Base-by-base conservation (phyloP, 2,797 vertebrate genomes). In the Betta splendens region DNA sequence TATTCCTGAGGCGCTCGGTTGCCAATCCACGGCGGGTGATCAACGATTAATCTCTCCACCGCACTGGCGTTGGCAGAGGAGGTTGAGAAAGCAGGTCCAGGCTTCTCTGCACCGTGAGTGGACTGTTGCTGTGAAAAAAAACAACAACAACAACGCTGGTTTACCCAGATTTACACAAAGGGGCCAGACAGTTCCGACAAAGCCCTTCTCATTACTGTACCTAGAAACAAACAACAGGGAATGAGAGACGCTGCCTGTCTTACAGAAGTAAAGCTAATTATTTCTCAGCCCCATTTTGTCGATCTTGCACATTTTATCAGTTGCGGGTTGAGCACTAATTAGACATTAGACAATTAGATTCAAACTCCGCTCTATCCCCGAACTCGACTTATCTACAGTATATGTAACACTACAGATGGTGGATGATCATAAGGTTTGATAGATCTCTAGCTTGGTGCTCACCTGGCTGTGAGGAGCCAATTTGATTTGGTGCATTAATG, bases 1-100 rank as follows among this genome's bases (percentile, higher is more conserved):
- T 75, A 64, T 64, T 80, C 78, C 77, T 42, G 62, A 83, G 73
- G 80, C 42, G 58, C 69, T 83, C 69, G 66, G 81, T 84, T 83
- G 88, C 83, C 80, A 85, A 58, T 66, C 49, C 82, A 28, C 86
- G 86, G 84, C 82, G 49, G 85, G 86, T 76, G 75, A 85, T 75
- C 64, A 18, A 35, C 40, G 65, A 85, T 86, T 87, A 84, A 87
- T 88, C 80, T 87, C 67, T 69, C 63, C 32, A 37, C 38, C 75
- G 37, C 57, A 61, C 74, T 80, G 79, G 74, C 64, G n/a, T n/a
- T 43, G 33, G 65, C 23, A 43, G 42, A 67, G 49, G 42, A n/a
- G n/a, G n/a, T n/a, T n/a, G n/a, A n/a, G n/a, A n/a, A n/a, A n/a
- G n/a, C n/a, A n/a, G n/a, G n/a, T n/a, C n/a, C n/a, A n/a, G n/a